Evolutionary conservation across 2,888 invertebrate genomes (phyloP), one percentile per base, ranked within the genome.

Genomic region (Neoaliturus tenellus): DNA sequence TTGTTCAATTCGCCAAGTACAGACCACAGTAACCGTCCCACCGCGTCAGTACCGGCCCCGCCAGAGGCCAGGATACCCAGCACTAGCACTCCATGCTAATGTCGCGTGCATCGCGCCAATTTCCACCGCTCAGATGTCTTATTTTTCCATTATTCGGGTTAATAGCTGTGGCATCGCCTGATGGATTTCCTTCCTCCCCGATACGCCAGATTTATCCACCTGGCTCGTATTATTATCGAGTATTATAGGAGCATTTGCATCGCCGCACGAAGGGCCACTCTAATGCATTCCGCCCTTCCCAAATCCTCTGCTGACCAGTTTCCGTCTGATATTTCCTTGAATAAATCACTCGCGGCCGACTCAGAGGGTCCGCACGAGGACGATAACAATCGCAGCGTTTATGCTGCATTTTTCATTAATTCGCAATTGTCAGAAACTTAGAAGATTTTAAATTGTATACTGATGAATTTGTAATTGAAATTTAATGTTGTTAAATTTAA

Each of bases 61-160:
- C n/a, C n/a, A n/a, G n/a, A n/a, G n/a, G n/a, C n/a, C n/a, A n/a
- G n/a, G n/a, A n/a, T n/a, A n/a, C n/a, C n/a, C n/a, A n/a, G n/a
- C n/a, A n/a, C n/a, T n/a, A n/a, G n/a, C 4, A 12, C 31, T n/a
- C 78, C 35, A 82, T 82, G 82, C 55, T 69, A 82, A 82, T 82
- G 35, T 82, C 73, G 82, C 82, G 82, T 82, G 82, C 23, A 5
- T 17, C 17, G 35, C 55, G 23, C 55, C 82, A 51, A 20, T 82
- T 82, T 51, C 33, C 48, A 8, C 48, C 71, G 20, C 81, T 28
- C 33, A 73, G 82, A 82, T 82, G 82, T 82, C 82, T 82, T 82
- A 82, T 82, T 82, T 82, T 82, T 82, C 82, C 82, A 82, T 82
- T 82, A 82, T 82, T 82, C 73, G 82, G 39, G 55, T 55, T 75